These are phyloP conservation scores for Thymelicus lineola DNA, from an alignment of 2,888 invertebrate species.

Conservation along the genomic window DNA sequence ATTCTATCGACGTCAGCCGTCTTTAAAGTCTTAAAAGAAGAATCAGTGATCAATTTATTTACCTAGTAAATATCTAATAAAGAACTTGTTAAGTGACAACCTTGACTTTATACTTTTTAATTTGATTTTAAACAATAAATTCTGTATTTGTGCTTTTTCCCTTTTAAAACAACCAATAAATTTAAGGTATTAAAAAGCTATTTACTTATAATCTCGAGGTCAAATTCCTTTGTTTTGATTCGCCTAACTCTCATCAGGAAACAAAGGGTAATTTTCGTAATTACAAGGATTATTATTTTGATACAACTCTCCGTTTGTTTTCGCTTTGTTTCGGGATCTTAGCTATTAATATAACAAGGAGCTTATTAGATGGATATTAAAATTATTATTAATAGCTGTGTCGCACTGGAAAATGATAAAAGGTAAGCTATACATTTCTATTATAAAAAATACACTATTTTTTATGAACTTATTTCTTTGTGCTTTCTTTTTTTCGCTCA, in stretches of 20 bases:
- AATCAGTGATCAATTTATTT: too few relatives aligned
- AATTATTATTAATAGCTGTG: slow-evolving; percentile 56
- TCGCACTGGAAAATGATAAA: slow-evolving; percentile 51
- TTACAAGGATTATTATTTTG: slow-evolving; percentile 56
- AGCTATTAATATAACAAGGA: slow-evolving; percentile 60
- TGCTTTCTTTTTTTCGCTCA: too few relatives aligned
- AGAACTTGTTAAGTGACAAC: neutral
- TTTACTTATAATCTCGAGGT: neutral
- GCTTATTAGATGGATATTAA: slow-evolving; percentile 65
- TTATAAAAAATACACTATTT: too few relatives aligned
- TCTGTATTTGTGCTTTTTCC: neutral
- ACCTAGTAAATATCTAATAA: too few relatives aligned
- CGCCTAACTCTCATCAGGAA: slow-evolving; percentile 34
- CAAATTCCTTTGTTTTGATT: slow-evolving; percentile 11
- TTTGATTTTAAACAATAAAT: neutral
- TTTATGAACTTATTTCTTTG: too few relatives aligned
- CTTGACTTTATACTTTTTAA: neutral
- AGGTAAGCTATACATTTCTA: slow-evolving; percentile 47
- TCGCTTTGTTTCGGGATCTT: slow-evolving; percentile 52
- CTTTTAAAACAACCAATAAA: neutral
- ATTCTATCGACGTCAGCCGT: too few relatives aligned
- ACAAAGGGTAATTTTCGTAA: slow-evolving; percentile 59
- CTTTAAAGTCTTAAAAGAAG: too few relatives aligned
- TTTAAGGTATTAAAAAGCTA: neutral
- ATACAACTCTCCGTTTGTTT: slow-evolving; percentile 52